Base-by-base conservation (phyloP, 30 jellyfish, hydroid and myxozoan genomes). In the Aurelia sp. region DNA sequence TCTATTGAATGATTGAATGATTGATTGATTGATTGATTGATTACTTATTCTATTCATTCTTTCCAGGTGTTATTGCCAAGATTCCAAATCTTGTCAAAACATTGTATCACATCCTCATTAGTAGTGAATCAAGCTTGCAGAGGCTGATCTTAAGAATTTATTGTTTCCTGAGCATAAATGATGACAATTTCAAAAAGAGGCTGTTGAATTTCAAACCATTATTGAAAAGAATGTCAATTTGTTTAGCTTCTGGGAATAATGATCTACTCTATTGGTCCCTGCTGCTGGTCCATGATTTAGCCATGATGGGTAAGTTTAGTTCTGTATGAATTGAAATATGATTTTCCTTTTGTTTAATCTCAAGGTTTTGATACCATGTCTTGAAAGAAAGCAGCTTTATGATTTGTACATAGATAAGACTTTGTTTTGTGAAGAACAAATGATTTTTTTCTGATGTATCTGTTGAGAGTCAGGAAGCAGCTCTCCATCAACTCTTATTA, bases 271-370 rank as follows among this genome's bases (percentile, higher is more conserved):
- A 88, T 57, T 87, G 98, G 88, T 78, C 97, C n/a, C 51, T 92
- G 63, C 62, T 92, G 91, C 64, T 92, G 66, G 84, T 92, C 20
- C 98, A 92, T 78, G 98, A 92, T 60, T 77, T 86, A 18, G 96
- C 93, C 0, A 83, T 86, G 94, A 70, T 76, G 70, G 98, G 98
- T 87, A 79, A 51, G 92, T 76, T 13, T 30, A 13, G 6, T 41
- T n/a, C 51, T 59, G 16, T 7, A 27, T 21, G 53, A 17, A 7
- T 21, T 4, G 5, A 21, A 7, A 2, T 4, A 64, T 21, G 15
- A 17, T 15, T 52, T 64, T 63, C 19, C 37, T 63, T 35, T 20
- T 18, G 16, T 63, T 20, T 11, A 20, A 16, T 13, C 74, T 13
- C 37, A 12, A 20, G 0, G 2, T 4, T 59, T 11, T 59, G 30